phyloP scores from a whole-genome alignment of 2,888 invertebrate genomes.

The Aphidius colemani region DNA sequence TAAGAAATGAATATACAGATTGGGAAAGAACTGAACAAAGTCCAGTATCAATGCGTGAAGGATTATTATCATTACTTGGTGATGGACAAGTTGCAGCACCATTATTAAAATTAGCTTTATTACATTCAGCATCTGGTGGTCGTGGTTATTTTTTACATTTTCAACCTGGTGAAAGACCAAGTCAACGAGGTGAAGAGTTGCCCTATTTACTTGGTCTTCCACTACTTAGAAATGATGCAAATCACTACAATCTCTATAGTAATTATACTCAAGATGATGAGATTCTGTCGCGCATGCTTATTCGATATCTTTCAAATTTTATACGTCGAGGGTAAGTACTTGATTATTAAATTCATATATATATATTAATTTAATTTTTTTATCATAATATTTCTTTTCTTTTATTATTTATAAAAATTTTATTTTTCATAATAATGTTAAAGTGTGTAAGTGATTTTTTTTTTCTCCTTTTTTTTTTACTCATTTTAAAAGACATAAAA shows the following conservation, averaged over 20 bases:
- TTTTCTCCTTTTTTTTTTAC: too few species aligned
- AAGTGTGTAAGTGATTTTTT: too few species aligned
- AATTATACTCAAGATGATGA: slow-evolving; percentile 82
- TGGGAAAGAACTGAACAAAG: slow-evolving; percentile 90
- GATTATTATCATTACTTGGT: slow-evolving; percentile 79
- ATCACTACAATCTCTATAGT: slow-evolving; percentile 52
- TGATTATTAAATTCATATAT: too few species aligned
- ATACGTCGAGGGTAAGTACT: slow-evolving; percentile 80
- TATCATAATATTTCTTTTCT: too few species aligned
- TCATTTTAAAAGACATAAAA: too few species aligned
- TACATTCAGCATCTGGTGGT: slow-evolving; percentile 79
- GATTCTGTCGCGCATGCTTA: slow-evolving; percentile 76
- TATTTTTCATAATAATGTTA: too few species aligned
- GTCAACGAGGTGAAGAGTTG: slow-evolving; percentile 85
- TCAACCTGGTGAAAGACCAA: slow-evolving; percentile 81
- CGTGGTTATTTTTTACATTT: slow-evolving; percentile 88
- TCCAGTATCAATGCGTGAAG: slow-evolving; percentile 75
- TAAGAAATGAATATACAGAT: slow-evolving; percentile 94
- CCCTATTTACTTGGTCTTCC: slow-evolving; percentile 85
- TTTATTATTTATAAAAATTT: too few species aligned
- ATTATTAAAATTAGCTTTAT: slow-evolving; percentile 76
- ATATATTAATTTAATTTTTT: too few species aligned
- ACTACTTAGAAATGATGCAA: slow-evolving; percentile 67
- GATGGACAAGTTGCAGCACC: slow-evolving; percentile 93
- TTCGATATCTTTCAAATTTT: slow-evolving; percentile 87